phyloP scores from a whole-genome alignment of 2,113 vertebrate genomes.

The Lasiurus borealis region DNA sequence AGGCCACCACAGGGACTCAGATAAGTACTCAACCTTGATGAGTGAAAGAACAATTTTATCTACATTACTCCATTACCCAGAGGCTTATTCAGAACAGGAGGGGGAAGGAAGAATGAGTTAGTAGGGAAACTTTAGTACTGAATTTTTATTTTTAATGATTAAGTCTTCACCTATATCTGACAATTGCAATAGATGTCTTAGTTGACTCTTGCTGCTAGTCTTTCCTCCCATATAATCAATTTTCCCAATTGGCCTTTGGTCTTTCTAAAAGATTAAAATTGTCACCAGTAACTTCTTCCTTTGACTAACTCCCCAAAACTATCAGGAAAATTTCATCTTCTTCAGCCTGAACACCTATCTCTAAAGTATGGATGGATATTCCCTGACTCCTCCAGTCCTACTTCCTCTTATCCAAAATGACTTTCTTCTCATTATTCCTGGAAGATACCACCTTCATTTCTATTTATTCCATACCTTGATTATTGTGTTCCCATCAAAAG shows the following conservation, averaged over 20 bases:
- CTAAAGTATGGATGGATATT: background rate
- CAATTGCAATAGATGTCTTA: background rate
- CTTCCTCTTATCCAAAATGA: background rate
- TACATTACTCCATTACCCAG: background rate
- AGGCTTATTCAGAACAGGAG: background rate
- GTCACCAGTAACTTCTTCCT: too few relatives aligned
- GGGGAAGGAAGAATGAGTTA: background rate
- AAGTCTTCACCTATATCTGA: background rate
- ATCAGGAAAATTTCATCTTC: background rate
- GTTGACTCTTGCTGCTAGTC: background rate
- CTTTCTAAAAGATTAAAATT: background rate
- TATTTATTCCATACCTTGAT: background rate
- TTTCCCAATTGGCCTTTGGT: background rate
- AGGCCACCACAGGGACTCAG: background rate
- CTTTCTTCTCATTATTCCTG: background rate
- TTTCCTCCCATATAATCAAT: background rate
- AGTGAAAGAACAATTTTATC: background rate
- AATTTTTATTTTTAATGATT: background rate
- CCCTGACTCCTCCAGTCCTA: background rate
- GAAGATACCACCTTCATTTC: background rate
- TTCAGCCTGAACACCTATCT: background rate
- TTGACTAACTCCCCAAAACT: background rate
- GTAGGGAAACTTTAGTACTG: background rate
- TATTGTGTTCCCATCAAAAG: background rate
- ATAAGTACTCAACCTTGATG: background rate